Percentiles rank a stretch among this genome's conserved stretches.
Conservation (phyloP, 2,888 invertebrate species). For the Tenthredo mesomela region DNA sequence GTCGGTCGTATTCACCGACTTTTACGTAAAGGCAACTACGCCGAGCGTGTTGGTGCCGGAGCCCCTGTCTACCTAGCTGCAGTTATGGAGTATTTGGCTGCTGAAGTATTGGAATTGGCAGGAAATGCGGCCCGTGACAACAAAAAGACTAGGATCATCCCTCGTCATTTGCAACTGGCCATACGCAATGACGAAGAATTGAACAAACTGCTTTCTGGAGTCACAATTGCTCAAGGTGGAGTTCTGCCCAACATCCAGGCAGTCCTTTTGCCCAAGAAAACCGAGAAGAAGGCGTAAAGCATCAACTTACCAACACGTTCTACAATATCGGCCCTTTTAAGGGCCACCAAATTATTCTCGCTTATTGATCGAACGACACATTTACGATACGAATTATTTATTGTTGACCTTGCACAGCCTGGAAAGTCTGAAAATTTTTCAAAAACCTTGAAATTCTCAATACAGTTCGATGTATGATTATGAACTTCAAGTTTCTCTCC, state of each 20-base stretch:
- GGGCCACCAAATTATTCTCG: constrained; percentile 55
- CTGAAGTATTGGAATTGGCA: constrained; percentile 84
- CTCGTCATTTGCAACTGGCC: constrained; percentile 80
- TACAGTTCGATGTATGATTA: background rate
- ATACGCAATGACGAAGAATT: constrained; percentile 91
- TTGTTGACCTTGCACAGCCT: background rate
- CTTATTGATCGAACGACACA: constrained; percentile 9
- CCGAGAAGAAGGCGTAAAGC: constrained; percentile 72
- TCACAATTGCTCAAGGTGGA: constrained; percentile 91
- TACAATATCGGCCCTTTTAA: constrained; percentile 61
- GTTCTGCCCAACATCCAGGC: constrained; percentile 90
- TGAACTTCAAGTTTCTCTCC: background rate
- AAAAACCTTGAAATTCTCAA: background rate
- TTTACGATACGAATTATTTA: background rate
- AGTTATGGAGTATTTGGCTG: constrained; percentile 84
- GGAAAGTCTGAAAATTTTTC: background rate
- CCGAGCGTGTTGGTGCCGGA: constrained; percentile 80
- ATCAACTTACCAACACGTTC: background rate
- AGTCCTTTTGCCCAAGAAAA: constrained; percentile 87
- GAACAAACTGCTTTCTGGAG: constrained; percentile 86
- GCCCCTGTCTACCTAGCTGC: constrained; percentile 80
- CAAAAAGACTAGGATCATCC: constrained; percentile 80
- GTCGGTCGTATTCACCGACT: constrained; percentile 81
- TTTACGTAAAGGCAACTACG: constrained; percentile 82
- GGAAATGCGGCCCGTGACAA: constrained; percentile 85